Base-by-base conservation (phyloP, 23 tunicate species). In the Halocynthia aurantium region DNA sequence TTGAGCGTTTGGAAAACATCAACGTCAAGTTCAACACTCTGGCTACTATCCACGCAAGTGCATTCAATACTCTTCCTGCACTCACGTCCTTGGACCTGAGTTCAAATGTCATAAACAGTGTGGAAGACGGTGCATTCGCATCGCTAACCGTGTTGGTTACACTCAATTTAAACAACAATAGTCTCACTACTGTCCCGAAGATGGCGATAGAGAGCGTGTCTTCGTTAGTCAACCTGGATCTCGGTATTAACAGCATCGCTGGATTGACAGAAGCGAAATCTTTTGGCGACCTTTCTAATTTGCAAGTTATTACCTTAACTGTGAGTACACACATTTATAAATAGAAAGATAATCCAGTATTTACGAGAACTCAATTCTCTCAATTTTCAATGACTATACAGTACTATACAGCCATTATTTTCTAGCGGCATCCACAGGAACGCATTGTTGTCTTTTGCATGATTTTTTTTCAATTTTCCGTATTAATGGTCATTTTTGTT, bases 101-200 rank as follows among this genome's bases (percentile, higher is more conserved):
- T 44, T 58, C 68, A 61, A 80, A 89, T 75, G 78, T 81, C 21
- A 89, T 89, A 8, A 81, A 84, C 85, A 80, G 85, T 8, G 67
- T 89, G 15, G 78, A 80, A 60, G 72, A 53, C 10, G 82, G 80
- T 7, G 96, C 96, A 10, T 89, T 89, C 55, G 62, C 72, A 7
- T 72, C 66, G 71, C 20, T 67, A 6, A 81, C 88, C 21, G 66
- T 55, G 15, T 63, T 89, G 55, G 68, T 85, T 6, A 54, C 88
- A 8, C 62, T 89, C 65, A 17, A 10, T 50, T 21, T 84, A 0
- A 80, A 89, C 31, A 10, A 72, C 12, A 89, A 89, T 56, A 68
- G 55, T 51, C 80, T 89, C 40, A 68, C 96, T 9, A 31, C 57
- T 8, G 85, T 89, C 53, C 96, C 96, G 8, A 89, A 84, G 31